phyloP scores from a whole-genome alignment of 2,888 invertebrate genomes.

The Drosophila conformis region DNA sequence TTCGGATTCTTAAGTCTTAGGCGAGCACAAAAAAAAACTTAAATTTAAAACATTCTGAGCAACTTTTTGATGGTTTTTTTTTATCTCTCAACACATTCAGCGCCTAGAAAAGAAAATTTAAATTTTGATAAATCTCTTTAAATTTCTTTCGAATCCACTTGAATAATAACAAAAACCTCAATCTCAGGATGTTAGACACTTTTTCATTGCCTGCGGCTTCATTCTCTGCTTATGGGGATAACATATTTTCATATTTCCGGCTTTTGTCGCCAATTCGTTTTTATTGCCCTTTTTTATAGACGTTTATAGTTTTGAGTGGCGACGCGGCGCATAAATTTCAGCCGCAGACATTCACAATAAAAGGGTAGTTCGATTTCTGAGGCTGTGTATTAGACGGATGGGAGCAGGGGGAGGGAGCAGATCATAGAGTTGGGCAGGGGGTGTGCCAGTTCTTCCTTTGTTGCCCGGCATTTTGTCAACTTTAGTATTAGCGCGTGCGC shows the following conservation, averaged over 20 bases:
- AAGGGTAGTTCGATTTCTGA: constrained; percentile 70
- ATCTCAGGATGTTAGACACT: constrained; percentile 1
- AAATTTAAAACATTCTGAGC: background rate
- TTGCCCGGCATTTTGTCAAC: constrained; percentile 68
- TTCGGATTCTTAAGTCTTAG: background rate
- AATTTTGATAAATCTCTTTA: background rate
- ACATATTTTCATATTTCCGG: constrained; percentile 79
- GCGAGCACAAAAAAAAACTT: background rate
- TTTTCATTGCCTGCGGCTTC: background rate
- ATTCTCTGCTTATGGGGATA: constrained; percentile 45
- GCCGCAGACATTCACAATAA: constrained; percentile 39
- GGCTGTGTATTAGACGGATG: constrained; percentile 7
- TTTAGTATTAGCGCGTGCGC: constrained; percentile 76
- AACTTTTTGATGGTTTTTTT: background rate
- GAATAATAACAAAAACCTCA: constrained; percentile 2
- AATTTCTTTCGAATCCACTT: background rate
- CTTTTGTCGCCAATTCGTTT: constrained; percentile 72
- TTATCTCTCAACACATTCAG: background rate
- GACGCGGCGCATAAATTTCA: constrained; percentile 64
- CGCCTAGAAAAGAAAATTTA: background rate
- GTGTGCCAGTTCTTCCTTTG: constrained; percentile 14
- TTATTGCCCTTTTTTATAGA: constrained; percentile 77
- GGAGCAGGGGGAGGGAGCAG: background rate
- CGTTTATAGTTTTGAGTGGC: constrained; percentile 78
- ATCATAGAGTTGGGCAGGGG: background rate